A percentile compares a stretch with the other conserved stretches of the same genome.
phyloP scores from a whole-genome alignment of 2,888 invertebrate species.

The Drosophila lutescens region DNA sequence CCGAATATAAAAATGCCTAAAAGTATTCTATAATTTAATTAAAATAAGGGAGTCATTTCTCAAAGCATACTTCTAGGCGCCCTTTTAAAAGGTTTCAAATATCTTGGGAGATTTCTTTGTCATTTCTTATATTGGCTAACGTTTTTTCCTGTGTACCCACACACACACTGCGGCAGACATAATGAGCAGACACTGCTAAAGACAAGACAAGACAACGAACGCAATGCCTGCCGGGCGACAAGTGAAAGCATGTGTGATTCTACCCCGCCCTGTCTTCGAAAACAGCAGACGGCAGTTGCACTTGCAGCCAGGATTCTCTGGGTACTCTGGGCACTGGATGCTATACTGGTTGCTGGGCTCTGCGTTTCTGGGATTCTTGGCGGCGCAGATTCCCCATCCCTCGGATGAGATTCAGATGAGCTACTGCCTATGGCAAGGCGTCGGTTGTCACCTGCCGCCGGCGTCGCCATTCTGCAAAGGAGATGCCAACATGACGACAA shows the following conservation, averaged over 20 bases:
- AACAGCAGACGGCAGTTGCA: constrained; percentile 24
- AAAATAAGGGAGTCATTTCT: not conserved
- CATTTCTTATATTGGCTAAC: not conserved
- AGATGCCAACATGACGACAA: constrained; percentile 74
- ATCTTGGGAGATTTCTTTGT: not conserved
- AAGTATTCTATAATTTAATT: not conserved
- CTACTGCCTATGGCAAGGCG: constrained; percentile 49
- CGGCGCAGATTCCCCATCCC: constrained; percentile 15
- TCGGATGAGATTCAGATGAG: constrained; percentile 11
- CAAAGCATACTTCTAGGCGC: too few relatives aligned
- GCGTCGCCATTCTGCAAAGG: constrained; percentile 57
- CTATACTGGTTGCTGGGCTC: constrained; percentile 5
- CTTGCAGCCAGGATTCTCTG: constrained; percentile 24
- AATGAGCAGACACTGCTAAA: constrained; percentile 72
- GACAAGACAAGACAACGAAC: constrained; percentile 52
- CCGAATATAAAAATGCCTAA: not conserved
- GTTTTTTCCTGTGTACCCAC: constrained; percentile 1
- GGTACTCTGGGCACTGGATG: not conserved
- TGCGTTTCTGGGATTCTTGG: constrained; percentile 32
- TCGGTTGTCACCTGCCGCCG: constrained; percentile 74
- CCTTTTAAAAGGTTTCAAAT: too few relatives aligned
- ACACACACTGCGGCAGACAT: constrained; percentile 38
- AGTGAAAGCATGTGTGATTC: constrained; percentile 56
- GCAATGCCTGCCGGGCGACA: constrained; percentile 47
- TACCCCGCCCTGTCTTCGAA: constrained; percentile 4